Base-by-base conservation (phyloP, 2,113 vertebrate species). In the Phaethon lepturus region DNA sequence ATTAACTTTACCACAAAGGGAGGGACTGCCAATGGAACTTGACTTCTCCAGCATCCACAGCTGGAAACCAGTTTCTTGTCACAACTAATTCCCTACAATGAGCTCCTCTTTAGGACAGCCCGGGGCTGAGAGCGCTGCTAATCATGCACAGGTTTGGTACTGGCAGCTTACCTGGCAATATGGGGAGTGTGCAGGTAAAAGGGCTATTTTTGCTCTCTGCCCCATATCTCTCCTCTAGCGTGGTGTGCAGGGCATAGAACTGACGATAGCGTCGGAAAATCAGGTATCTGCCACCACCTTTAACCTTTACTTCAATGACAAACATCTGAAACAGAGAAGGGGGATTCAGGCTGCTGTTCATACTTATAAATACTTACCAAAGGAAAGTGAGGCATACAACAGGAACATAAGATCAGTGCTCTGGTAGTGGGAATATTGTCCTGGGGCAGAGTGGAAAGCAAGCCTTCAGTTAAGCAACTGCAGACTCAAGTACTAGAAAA, bases 221-320 rank as follows among this genome's bases (percentile, higher is more conserved):
- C 17, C 98, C 98, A 23, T 99, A 99, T 76, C 97, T 99, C 92
- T 98, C 98, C 96, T 99, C 98, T n/a, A 99, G 98, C 58, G 98
- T 98, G 93, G 97, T 79, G 79, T 99, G 99, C 53, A 99, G 97
- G 81, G 97, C 93, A 11, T 99, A 98, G 96, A 99, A 99, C 82
- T 99, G 97, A 16, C 98, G 94, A 92, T 99, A 99, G 73, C 99
- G 98, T 45, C 99, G 98, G 96, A 99, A 99, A 97, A 99, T 99
- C 84, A 99, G 96, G 92, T 99, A 99, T 93, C 99, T 99, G 47
- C 98, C 98, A 6, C 98, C 98, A 19, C 99, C 99, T 98, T 99
- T 99, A 5, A 98, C 98, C 96, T 99, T 99, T 74, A 99, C 99
- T 96, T 99, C 99, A 15, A 99, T 99, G 86, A 99, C 99, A 95